Percentiles rank a stretch among this genome's conserved stretches.
phyloP scores from a whole-genome alignment of 2,113 vertebrate genomes.

The Notiomystis cincta region DNA sequence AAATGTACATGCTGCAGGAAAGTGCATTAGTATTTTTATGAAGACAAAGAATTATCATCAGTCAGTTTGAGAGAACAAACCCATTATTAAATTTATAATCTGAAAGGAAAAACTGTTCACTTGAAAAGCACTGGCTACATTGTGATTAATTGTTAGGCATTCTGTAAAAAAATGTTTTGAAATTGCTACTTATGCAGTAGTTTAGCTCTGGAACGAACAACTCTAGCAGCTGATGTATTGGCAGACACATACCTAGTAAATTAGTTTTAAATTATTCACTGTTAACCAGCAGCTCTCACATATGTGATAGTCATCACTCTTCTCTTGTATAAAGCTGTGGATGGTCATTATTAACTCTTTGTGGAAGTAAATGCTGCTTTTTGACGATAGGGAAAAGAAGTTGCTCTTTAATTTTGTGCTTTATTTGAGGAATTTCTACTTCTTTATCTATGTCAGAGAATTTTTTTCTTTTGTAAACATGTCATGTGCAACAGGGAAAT shows the following conservation, averaged over 20 bases:
- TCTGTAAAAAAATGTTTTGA: slow-evolving; percentile 49
- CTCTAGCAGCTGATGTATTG: slow-evolving; percentile 15
- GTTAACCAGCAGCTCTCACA: background rate
- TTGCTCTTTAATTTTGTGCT: background rate
- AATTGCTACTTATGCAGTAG: background rate
- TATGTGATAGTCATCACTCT: background rate
- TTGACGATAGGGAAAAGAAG: background rate
- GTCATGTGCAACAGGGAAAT: background rate
- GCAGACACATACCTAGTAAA: background rate
- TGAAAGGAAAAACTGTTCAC: slow-evolving; percentile 51
- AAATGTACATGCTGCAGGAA: background rate
- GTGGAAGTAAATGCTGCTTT: background rate
- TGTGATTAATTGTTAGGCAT: slow-evolving; percentile 55
- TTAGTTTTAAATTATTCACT: background rate
- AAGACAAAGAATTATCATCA: slow-evolving; percentile 28
- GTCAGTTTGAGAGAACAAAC: slow-evolving; percentile 29
- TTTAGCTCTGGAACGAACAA: background rate
- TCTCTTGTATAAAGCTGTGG: background rate
- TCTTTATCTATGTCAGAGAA: background rate
- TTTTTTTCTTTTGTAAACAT: background rate
- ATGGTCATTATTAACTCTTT: background rate
- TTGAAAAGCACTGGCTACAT: slow-evolving; percentile 35
- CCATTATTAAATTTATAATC: background rate
- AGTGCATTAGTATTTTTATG: slow-evolving; percentile 8
- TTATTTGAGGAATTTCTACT: background rate